Percentiles rank a stretch among this genome's conserved stretches.
Conservation (phyloP, 2,113 vertebrate species). For the Dendrocopos noguchii region DNA sequence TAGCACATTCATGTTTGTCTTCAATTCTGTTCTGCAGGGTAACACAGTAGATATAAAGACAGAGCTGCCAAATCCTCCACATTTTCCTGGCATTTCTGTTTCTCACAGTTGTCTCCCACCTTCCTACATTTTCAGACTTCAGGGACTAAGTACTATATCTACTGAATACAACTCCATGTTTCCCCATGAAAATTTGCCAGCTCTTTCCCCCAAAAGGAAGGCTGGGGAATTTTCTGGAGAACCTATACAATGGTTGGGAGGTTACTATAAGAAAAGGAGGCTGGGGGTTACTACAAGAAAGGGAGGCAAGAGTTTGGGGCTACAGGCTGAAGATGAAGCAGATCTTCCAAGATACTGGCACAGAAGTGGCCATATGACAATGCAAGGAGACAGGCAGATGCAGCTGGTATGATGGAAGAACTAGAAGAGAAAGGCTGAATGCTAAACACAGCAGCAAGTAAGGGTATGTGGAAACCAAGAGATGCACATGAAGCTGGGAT, state of each 20-base stretch:
- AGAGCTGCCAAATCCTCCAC: conserved; percentile 64
- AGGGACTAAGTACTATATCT: conserved; percentile 40
- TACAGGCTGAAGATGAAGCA: not conserved
- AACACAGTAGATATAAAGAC: conserved; percentile 50
- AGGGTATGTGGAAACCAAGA: not conserved
- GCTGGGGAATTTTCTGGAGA: not conserved
- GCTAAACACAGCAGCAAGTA: not conserved
- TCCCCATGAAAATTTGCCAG: not conserved
- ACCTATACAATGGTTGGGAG: not conserved
- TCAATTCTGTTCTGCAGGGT: conserved; percentile 36
- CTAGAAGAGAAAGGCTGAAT: not conserved
- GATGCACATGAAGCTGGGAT: not conserved
- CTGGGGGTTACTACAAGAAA: not conserved
- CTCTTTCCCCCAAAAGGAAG: not conserved
- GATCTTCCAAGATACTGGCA: not conserved
- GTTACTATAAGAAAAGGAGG: not conserved
- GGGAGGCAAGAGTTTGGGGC: not conserved
- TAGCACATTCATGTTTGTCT: conserved; percentile 47
- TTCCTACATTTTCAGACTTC: conserved; percentile 69
- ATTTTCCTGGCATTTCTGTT: conserved; percentile 65
- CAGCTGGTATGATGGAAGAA: not conserved
- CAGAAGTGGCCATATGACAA: not conserved
- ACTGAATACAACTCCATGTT: conserved; percentile 38
- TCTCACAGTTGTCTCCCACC: conserved; percentile 73
- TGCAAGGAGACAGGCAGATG: not conserved